Evolutionary conservation across 2,113 vertebrate species (phyloP).

Genomic region (Corythaeola cristata): DNA sequence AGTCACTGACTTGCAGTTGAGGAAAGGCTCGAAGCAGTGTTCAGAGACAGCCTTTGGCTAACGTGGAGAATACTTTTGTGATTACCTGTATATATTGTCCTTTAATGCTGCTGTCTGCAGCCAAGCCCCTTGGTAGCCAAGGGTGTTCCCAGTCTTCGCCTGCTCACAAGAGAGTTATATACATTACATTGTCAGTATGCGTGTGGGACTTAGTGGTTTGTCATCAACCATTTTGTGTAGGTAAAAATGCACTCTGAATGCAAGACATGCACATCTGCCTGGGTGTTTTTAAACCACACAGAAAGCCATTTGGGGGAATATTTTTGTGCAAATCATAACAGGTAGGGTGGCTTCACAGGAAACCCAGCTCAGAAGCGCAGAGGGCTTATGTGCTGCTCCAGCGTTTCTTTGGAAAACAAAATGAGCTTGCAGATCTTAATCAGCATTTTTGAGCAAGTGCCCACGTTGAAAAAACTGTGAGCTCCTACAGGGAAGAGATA

Average conservation of each 20-base stretch:
- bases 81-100: background rate
- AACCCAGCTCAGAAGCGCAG: background rate
- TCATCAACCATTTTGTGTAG: rapidly evolving
- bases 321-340: background rate
- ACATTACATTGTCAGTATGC: rapidly evolving
- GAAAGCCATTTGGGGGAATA: background rate
- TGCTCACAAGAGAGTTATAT: background rate
- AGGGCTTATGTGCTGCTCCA: background rate
- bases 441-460: background rate
- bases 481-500: background rate
- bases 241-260: background rate
- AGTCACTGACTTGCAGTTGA: background rate
- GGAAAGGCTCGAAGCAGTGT: background rate
- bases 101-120: background rate
- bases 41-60: background rate
- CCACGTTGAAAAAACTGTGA: background rate
- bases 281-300: background rate
- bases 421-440: conserved; percentile 54
- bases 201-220: background rate
- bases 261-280: background rate
- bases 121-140: background rate
- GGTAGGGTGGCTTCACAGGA: background rate
- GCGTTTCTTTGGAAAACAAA: background rate
- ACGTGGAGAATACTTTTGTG: background rate
- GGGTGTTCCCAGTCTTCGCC: background rate